These are phyloP conservation scores for Rhyzopertha dominica DNA, from an alignment of 1,140 invertebrate species.

Conservation along the genomic window DNA sequence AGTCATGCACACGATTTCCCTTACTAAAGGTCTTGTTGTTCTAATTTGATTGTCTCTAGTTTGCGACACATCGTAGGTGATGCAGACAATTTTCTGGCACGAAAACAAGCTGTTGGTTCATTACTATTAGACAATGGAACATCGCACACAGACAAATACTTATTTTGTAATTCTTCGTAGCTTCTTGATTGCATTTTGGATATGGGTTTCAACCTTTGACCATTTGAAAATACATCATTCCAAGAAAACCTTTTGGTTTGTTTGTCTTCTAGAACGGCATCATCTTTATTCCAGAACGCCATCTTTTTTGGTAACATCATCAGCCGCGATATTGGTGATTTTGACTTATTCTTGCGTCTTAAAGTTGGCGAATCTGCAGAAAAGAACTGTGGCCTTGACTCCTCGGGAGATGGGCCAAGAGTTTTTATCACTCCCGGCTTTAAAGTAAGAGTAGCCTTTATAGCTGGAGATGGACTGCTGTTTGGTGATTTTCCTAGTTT, in stretches of 20 bases:
- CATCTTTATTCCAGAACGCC: constrained; percentile 7
- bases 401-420: constrained; percentile 17
- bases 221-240: neutral
- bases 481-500: constrained; percentile 7
- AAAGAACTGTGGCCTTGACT: constrained; percentile 31
- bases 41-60: too few species aligned
- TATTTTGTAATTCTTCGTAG: too few species aligned
- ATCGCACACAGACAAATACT: too few species aligned
- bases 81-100: too few species aligned
- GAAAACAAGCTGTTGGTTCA: too few species aligned
- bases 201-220: too few species aligned
- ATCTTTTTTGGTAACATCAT: constrained; percentile 14
- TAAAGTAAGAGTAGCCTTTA: constrained; percentile 41
- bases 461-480: constrained; percentile 10
- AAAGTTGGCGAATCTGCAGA: constrained; percentile 36
- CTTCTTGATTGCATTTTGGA: too few species aligned
- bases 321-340: constrained; percentile 9
- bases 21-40: too few species aligned
- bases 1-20: too few species aligned
- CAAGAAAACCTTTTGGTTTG: constrained; percentile 2
- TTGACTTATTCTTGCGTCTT: constrained; percentile 19
- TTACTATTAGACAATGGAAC: too few species aligned
- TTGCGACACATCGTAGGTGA: too few species aligned
- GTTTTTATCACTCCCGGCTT: constrained; percentile 40
- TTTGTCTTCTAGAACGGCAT: constrained; percentile 11